These are phyloP conservation scores for Pyrrhura leucotis DNA, from an alignment of 2,797 vertebrate species.

Conservation along the genomic window DNA sequence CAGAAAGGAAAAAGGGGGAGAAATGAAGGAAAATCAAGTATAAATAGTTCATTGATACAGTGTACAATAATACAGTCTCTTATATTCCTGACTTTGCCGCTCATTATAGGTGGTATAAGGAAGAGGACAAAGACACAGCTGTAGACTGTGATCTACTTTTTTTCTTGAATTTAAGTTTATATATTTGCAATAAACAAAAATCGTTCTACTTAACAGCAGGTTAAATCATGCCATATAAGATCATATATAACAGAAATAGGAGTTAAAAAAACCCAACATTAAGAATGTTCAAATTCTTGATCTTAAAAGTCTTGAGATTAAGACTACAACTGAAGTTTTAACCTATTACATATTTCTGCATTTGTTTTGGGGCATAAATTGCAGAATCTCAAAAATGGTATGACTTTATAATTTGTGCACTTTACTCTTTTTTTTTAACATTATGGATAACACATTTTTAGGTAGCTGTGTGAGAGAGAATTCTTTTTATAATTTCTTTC, in stretches of 20 bases:
- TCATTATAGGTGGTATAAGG: background rate
- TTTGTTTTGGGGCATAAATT: background rate
- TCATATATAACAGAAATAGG: background rate
- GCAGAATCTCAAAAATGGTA: background rate
- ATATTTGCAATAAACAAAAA: background rate
- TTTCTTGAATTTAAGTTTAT: background rate
- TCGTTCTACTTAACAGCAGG: background rate
- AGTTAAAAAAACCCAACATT: background rate
- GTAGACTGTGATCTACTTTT: background rate
- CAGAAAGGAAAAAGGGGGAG: background rate
- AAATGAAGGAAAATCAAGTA: background rate
- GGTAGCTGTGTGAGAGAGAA: background rate
- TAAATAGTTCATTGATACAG: conserved; percentile 25
- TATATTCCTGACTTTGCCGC: background rate
- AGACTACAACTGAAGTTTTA: background rate
- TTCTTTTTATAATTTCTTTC: background rate
- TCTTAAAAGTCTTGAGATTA: background rate
- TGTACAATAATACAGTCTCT: conserved; percentile 1
- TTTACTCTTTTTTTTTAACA: background rate
- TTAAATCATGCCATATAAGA: background rate
- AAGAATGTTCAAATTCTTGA: background rate
- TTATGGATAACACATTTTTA: background rate
- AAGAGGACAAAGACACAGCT: background rate
- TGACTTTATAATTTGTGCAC: conserved; percentile 29
- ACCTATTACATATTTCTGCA: background rate